Conservation (phyloP, 64 coral and sea anemone genomes). For the Montipora foliosa region DNA sequence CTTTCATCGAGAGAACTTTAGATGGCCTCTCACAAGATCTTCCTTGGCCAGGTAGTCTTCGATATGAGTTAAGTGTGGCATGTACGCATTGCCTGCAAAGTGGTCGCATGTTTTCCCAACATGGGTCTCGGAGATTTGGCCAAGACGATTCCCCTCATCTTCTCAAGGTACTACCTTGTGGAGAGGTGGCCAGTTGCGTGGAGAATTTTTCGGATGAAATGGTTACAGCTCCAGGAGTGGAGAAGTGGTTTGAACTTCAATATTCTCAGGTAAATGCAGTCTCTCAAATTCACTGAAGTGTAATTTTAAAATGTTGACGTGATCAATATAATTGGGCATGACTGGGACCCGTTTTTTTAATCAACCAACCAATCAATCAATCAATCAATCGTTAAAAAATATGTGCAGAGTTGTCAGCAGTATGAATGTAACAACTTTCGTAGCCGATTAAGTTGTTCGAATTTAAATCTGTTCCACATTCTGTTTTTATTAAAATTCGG, state of each 20-base stretch:
- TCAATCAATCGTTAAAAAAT: no score
- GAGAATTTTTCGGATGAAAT: neutral
- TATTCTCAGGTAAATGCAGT: neutral
- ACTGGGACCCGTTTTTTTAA: no score
- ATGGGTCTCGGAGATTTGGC: neutral
- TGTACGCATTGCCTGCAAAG: slow-evolving; percentile 10
- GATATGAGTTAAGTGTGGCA: slow-evolving; percentile 7
- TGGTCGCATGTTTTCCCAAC: neutral
- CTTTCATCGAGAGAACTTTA: slow-evolving; percentile 17
- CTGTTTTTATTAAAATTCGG: no score
- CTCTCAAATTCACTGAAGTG: neutral
- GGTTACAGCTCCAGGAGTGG: neutral
- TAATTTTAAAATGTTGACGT: neutral
- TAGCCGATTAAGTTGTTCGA: no score
- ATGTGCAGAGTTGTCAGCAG: no score
- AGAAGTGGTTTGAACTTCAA: neutral
- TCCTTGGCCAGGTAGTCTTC: neutral
- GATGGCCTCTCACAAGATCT: neutral
- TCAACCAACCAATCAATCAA: no score
- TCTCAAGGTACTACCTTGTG: neutral
- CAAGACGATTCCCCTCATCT: slow-evolving; percentile 49
- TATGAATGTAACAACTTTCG: no score
- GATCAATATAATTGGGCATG: no score
- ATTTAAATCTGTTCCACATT: no score
- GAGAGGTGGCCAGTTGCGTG: neutral